Evolutionary conservation across 2,888 invertebrate species (phyloP).

Genomic region (Eupithecia centaureata): DNA sequence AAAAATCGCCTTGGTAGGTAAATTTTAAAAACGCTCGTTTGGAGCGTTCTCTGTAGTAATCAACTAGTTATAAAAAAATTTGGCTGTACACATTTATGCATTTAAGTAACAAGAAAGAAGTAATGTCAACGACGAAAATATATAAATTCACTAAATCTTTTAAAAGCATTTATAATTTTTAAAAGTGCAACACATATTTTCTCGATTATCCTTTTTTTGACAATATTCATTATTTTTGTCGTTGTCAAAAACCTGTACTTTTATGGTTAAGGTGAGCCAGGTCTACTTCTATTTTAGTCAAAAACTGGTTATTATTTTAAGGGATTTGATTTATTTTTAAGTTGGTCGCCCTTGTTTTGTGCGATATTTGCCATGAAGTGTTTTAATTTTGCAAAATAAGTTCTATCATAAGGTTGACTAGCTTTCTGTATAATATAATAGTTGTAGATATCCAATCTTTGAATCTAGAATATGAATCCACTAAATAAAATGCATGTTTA

Average conservation of each 20-base stretch:
- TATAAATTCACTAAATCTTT: neutral
- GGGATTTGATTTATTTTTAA: neutral
- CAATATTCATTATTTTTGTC: neutral
- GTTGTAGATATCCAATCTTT: neutral
- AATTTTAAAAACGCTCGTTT: neutral
- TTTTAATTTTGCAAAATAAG: neutral
- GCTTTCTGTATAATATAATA: neutral
- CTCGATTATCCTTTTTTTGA: too few species aligned
- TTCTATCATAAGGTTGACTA: neutral
- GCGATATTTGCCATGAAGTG: neutral
- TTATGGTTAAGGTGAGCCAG: neutral
- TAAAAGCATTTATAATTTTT: neutral
- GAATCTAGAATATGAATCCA: neutral
- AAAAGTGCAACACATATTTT: too few species aligned
- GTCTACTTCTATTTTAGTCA: neutral
- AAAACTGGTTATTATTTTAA: neutral
- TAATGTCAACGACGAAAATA: neutral
- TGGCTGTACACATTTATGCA: constrained; percentile 42
- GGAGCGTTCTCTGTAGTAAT: neutral
- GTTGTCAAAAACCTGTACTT: neutral
- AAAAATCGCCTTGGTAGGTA: too few species aligned
- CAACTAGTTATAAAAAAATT: constrained; percentile 22
- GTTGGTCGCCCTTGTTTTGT: neutral
- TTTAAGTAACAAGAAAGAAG: constrained; percentile 32
- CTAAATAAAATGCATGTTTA: neutral